Evolutionary conservation across 2,888 invertebrate genomes (phyloP), one percentile per base, ranked within the genome.

Genomic region (Polia nebulosa): DNA sequence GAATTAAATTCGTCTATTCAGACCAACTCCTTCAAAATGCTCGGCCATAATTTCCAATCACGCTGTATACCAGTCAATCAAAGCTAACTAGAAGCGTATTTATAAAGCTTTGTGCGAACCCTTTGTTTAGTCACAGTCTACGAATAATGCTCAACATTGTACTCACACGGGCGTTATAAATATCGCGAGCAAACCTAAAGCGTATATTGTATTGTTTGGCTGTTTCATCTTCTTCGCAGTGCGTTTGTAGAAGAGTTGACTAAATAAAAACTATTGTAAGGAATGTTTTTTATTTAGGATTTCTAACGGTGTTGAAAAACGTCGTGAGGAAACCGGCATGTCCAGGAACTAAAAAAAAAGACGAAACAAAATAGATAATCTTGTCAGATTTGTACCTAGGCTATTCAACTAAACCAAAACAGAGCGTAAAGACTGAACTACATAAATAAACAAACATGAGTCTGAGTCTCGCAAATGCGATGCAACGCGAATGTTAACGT

Each of bases 121-220:
- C 68, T 58, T 68, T 76, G 74, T 83, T 81, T 83, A 84, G 81
- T 84, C 84, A 84, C 32, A 15, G 41, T 52, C 80, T 64, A 65
- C 58, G 81, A 84, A 84, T 84, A 84, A 81, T 74, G 47, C 76
- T 56, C 64, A 61, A 78, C 81, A 76, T 63, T 72, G 78, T 80
- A 60, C 71, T 47, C 57, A 57, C 34, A 53, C 36, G 34, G 25
- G 15, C 6, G 58, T 20, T 71, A 75, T 78, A 74, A 74, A 74
- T 78, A 78, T 36, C 65, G 4, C 47, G 1, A 32, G 60, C 25
- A 41, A 61, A 47, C 34, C 25, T 53, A 60, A 64, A 22, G 60
- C 58, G 59, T 27, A 51, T 68, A 44, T 56, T 0, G 22, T 57
- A 56, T 76, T 63, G 76, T 70, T 75, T 17, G 11, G 53, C 55